A percentile compares a stretch with the other conserved stretches of the same genome.
phyloP scores from a whole-genome alignment of 2,113 vertebrate genomes.

The Grammomys dolichurus region DNA sequence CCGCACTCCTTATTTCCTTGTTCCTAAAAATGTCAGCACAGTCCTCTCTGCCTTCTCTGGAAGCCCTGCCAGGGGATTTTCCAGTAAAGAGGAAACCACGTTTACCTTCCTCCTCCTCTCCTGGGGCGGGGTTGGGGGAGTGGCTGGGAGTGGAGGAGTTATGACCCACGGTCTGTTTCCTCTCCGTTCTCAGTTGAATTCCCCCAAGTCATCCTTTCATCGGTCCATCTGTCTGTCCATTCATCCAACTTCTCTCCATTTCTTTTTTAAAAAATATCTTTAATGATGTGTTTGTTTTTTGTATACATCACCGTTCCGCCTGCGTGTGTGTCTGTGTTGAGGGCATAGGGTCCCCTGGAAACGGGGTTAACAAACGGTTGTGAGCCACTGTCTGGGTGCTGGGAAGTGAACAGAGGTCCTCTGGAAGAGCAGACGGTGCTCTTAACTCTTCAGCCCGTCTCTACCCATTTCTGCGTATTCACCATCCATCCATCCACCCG shows the following conservation, averaged over 20 bases:
- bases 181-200: neutral
- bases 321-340: neutral
- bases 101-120: neutral
- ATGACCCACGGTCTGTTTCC: neutral
- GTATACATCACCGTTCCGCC: neutral
- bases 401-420: neutral
- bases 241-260: neutral
- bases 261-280: neutral
- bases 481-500: neutral
- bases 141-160: neutral
- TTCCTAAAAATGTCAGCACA: neutral
- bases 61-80: slow-evolving; percentile 14
- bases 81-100: neutral
- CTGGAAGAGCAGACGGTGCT: neutral
- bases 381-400: neutral
- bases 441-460: neutral
- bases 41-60: neutral
- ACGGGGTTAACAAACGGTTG: neutral
- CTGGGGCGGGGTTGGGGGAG: too few relatives aligned
- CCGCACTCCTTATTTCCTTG: neutral
- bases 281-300: neutral
- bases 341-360: neutral
- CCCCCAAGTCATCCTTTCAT: neutral
- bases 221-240: neutral
- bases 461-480: neutral